Percentiles rank a stretch among this genome's conserved stretches.
These are phyloP conservation scores for Pristionchus mayeri DNA, from an alignment of 2,888 invertebrate species.

Conservation along the genomic window DNA sequence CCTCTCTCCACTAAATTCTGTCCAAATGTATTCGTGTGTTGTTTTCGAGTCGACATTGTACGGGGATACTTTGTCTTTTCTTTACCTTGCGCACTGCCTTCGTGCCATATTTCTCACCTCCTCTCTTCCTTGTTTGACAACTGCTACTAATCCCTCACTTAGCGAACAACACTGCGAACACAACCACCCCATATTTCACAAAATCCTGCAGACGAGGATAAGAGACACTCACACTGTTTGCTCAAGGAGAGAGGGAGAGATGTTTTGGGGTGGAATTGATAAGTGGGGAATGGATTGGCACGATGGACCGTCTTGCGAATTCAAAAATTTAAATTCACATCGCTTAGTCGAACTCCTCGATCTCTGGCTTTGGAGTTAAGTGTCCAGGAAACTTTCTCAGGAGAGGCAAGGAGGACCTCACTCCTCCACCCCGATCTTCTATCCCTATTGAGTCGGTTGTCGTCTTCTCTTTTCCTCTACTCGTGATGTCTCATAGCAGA, in stretches of 20 bases:
- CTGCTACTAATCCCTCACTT: too few species aligned
- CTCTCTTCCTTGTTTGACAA: too few species aligned
- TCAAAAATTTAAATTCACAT: neutral
- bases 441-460: constrained; percentile 32
- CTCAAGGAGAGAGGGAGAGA: neutral
- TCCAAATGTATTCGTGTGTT: too few species aligned
- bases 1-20: neutral
- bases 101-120: neutral
- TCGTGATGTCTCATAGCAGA: constrained; percentile 36
- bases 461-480: neutral
- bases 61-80: too few species aligned
- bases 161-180: too few species aligned
- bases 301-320: neutral
- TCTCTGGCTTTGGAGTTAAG: neutral
- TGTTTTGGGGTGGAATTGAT: constrained; percentile 1
- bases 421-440: constrained; percentile 15
- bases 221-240: neutral
- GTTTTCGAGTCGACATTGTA: neutral
- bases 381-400: neutral
- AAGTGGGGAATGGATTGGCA: constrained; percentile 27
- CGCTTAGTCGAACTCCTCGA: neutral
- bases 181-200: neutral
- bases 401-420: neutral
- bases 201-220: neutral
- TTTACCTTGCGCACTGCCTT: too few species aligned